Base-by-base conservation (phyloP, 2,797 vertebrate species). In the Clarias platycephalus region DNA sequence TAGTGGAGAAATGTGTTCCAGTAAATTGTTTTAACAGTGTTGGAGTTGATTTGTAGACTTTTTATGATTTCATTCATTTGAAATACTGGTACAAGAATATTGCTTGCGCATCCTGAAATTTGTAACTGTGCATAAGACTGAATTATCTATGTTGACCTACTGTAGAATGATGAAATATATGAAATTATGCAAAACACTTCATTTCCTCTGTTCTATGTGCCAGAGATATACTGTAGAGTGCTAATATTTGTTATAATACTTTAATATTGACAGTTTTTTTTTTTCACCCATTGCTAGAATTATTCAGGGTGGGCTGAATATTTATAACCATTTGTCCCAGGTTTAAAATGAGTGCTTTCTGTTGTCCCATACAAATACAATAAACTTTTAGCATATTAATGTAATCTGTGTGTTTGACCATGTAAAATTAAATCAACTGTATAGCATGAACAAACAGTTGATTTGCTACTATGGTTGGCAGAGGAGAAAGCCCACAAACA, bases 351-450 rank as follows among this genome's bases (percentile, higher is more conserved):
- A 85, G 55, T 62, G 6, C 16, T 81, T 62, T 28, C 49, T 60
- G n/a, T 80, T 70, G 68, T 86, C 68, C 67, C 22, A 9, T 55
- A 85, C 66, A 67, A 66, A 57, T 24, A 57, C 26, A 49, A 26
- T 13, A 34, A 16, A 5, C 49, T 58, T 58, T 28, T 44, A 37
- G 49, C 68, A 22, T 70, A 15, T 24, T 66, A 55, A 57, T 75
- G 55, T 82, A 84, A 85, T 82, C 75, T 78, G 24, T 66, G 86
- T 86, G 86, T 86, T 76, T 76, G 53, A 60, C 44, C 53, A 60
- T 76, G 71, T 86, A 84, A 85, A 87, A 87, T 78, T 5, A 78
- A 62, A n/a, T 79, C 9, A 31, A 2, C 20, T 34, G 49, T 8
- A 57, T 57, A 28, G 7, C 16, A 57, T 55, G 26, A 57, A 28